Evolutionary conservation across 2,888 invertebrate genomes (phyloP).

Genomic region (Lepidocyrtoides sp.): DNA sequence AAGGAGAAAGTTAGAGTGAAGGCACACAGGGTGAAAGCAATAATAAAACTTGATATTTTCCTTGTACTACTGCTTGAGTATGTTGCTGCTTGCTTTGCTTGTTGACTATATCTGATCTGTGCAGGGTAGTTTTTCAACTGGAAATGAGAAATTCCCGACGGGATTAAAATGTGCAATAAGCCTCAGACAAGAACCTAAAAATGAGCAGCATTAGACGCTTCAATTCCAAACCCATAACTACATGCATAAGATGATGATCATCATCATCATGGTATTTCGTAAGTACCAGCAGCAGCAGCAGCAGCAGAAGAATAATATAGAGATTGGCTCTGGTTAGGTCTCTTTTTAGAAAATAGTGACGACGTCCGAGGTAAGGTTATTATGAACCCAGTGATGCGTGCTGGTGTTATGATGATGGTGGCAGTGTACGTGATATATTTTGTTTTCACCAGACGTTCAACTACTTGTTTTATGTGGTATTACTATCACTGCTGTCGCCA

Average conservation of each 20-base stretch:
- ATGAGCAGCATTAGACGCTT: not conserved
- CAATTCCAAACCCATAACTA: not conserved
- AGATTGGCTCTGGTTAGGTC: not conserved
- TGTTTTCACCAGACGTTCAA: conserved; percentile 50
- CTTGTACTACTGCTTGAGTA: conserved; percentile 3
- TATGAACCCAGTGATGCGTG: conserved; percentile 53
- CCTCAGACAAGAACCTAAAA: conserved; percentile 31
- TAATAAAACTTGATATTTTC: conserved; percentile 71
- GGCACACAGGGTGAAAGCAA: conserved; percentile 69
- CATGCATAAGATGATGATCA: conserved; percentile 12
- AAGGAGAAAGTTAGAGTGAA: conserved; percentile 3
- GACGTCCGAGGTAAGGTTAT: conserved; percentile 34
- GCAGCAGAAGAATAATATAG: not conserved
- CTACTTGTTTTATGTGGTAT: conserved; percentile 38
- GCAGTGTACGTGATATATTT: conserved; percentile 46
- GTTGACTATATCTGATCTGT: conserved; percentile 58
- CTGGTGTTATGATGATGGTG: conserved; percentile 50
- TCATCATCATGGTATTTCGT: conserved; percentile 1
- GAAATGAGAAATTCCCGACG: conserved; percentile 74
- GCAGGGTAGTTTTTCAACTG: conserved; percentile 59
- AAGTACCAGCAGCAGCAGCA: not conserved
- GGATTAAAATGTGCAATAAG: conserved; percentile 79
- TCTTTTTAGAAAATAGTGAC: conserved; percentile 11
- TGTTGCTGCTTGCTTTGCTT: conserved; percentile 5
- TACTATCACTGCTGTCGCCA: not conserved